phyloP scores from a whole-genome alignment of 2,888 invertebrate species.

The Cephus pulcher region DNA sequence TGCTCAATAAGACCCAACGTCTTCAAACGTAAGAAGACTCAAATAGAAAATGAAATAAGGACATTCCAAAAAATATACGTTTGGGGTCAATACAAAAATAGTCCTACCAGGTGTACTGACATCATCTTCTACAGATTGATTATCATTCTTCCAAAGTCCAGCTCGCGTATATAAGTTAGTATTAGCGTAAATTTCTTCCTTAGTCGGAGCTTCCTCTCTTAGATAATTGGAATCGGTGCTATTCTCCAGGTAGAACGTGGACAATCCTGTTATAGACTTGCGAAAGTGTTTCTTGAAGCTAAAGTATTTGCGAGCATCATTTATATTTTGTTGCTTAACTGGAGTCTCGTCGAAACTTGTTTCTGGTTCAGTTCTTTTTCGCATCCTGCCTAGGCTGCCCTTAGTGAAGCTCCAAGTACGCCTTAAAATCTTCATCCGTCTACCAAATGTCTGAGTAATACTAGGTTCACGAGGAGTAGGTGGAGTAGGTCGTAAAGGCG shows the following conservation, averaged over 20 bases:
- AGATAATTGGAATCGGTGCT: conserved; percentile 16
- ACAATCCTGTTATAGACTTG: conserved; percentile 46
- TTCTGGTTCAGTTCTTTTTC: conserved; percentile 40
- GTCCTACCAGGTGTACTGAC: conserved; percentile 7
- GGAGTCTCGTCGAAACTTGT: conserved; percentile 13
- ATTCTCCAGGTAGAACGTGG: conserved; percentile 61
- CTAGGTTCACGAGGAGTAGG: conserved; percentile 58
- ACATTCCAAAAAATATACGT: too few relatives aligned
- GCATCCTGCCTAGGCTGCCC: conserved; percentile 57
- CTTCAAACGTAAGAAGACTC: too few relatives aligned
- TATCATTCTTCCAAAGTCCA: conserved; percentile 27
- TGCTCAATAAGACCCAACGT: not conserved
- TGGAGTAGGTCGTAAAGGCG: conserved; percentile 54
- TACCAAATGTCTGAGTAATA: conserved; percentile 54
- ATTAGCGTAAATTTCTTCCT: conserved; percentile 42
- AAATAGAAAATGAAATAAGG: too few relatives aligned
- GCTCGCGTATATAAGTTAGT: conserved; percentile 42
- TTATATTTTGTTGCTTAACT: conserved; percentile 21
- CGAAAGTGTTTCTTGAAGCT: conserved; percentile 56
- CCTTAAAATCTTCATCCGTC: conserved; percentile 57
- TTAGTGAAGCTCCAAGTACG: conserved; percentile 64
- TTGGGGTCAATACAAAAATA: not conserved
- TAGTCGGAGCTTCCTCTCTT: conserved; percentile 35
- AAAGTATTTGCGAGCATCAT: conserved; percentile 50
- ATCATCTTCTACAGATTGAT: not conserved